A percentile compares a stretch with the other conserved stretches of the same genome.
Conservation (phyloP, 2,888 invertebrate species). For the Isoperla grammatica region DNA sequence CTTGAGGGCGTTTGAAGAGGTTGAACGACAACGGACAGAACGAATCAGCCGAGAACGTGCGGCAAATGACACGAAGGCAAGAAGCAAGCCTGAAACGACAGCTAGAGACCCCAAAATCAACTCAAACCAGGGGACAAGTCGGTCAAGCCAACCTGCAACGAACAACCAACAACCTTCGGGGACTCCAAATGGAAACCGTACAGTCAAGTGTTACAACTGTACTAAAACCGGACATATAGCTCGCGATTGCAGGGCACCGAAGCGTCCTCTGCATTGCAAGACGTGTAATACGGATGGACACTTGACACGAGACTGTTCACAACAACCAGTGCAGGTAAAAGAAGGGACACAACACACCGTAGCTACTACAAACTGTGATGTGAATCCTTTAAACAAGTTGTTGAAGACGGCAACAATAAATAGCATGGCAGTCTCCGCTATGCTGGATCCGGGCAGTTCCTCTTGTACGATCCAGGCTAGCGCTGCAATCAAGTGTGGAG, state of each 20-base stretch:
- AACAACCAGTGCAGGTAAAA: neutral
- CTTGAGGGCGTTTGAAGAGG: neutral
- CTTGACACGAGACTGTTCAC: neutral
- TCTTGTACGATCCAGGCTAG: slow-evolving; percentile 2
- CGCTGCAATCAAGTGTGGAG: slow-evolving; percentile 7
- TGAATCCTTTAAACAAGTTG: neutral
- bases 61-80: neutral
- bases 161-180: neutral
- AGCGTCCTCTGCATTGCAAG: neutral
- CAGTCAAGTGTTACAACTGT: slow-evolving; percentile 5
- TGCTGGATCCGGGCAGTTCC: slow-evolving; percentile 11
- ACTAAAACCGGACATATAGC: neutral
- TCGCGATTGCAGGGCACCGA: slow-evolving; percentile 4
- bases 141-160: neutral
- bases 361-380: neutral
- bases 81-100: neutral
- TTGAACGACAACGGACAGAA: slow-evolving; percentile 7
- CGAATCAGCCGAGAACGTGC: neutral
- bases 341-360: neutral
- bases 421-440: neutral
- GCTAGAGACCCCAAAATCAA: neutral
- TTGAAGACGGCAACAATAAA: slow-evolving; percentile 2
- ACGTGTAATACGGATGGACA: slow-evolving; percentile 8
- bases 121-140: neutral
- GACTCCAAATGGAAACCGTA: neutral